Base-by-base conservation (phyloP, 2,113 vertebrate genomes). In the Cichladusa arquata region DNA sequence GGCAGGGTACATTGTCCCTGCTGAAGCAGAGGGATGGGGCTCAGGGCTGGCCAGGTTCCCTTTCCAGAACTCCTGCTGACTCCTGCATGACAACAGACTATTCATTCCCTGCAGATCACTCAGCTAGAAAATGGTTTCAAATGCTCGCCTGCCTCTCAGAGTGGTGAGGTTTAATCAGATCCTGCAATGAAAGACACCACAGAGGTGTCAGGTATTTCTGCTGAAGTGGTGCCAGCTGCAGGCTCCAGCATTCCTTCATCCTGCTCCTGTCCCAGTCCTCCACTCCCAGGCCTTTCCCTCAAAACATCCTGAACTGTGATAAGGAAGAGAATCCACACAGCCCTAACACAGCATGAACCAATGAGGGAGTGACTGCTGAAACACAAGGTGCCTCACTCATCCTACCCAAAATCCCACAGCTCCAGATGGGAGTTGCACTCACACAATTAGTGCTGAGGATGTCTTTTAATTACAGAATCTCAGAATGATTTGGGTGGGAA, bases 31-130 rank as follows among this genome's bases (percentile, higher is more conserved):
- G 33, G 66, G 67, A 72, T 31, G 3, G 36, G 48, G 70, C 79
- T 91, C 83, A 54, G 25, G 2, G 42, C 74, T 33, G 81, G 40
- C 61, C 80, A n/a, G 81, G 22, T n/a, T 89, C 62, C 34, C 24
- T 53, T 96, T 92, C 89, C 38, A 92, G 84, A 95, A 85, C 81
- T 86, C 83, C 90, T 74, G 92, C 80, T 88, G 90, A 65, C 58
- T 38, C 67, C 83, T 58, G 60, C 61, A 11, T 28, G 65, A 95
- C 78, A 96, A 96, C 10, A 10, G 65, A 10, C 90, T 29, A 92
- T 88, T 92, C 67, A 93, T 92, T 74, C 81, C 51, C 92, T 81
- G 84, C 72, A 71, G 58, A 64, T n/a, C 92, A 74, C 82, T 95
- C 93, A 72, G 23, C 77, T 86, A 62, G 36, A 58, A 95, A 90